phyloP scores from a whole-genome alignment of 2,888 invertebrate species.

The Tiliacea citrago region DNA sequence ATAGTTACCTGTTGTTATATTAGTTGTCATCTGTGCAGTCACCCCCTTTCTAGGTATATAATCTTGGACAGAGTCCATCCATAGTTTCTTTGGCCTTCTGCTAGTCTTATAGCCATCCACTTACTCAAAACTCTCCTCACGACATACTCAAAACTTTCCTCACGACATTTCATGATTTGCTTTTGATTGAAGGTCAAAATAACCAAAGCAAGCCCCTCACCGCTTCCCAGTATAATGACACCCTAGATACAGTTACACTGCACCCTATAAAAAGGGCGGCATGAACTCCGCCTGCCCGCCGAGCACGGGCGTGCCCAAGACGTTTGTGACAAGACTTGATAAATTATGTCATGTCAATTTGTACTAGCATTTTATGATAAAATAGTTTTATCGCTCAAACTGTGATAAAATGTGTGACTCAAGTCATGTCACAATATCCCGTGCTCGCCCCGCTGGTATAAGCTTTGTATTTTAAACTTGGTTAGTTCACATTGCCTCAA shows the following conservation, averaged over 20 bases:
- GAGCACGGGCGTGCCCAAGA: too few relatives aligned
- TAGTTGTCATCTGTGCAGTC: not conserved
- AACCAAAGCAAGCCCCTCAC: not conserved
- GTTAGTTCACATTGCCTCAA: not conserved
- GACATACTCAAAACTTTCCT: not conserved
- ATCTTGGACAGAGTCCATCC: not conserved
- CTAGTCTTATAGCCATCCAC: not conserved
- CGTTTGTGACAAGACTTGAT: too few relatives aligned
- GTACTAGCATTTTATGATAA: too few relatives aligned
- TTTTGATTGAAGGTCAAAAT: not conserved
- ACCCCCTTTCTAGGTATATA: not conserved
- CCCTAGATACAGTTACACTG: not conserved
- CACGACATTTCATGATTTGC: not conserved
- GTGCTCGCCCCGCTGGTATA: not conserved
- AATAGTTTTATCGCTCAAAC: too few relatives aligned
- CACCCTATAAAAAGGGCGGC: too few relatives aligned
- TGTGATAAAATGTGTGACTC: too few relatives aligned
- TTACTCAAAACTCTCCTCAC: too few relatives aligned
- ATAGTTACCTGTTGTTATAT: too few relatives aligned
- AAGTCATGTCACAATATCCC: too few relatives aligned
- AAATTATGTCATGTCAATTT: too few relatives aligned
- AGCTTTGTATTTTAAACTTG: not conserved
- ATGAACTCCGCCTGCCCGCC: too few relatives aligned
- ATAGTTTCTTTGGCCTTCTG: not conserved
- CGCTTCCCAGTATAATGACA: not conserved